Evolutionary conservation across 1,140 invertebrate genomes (phyloP), one percentile per base, ranked within the genome.

Genomic region (Caenorhabditis inopinata): DNA sequence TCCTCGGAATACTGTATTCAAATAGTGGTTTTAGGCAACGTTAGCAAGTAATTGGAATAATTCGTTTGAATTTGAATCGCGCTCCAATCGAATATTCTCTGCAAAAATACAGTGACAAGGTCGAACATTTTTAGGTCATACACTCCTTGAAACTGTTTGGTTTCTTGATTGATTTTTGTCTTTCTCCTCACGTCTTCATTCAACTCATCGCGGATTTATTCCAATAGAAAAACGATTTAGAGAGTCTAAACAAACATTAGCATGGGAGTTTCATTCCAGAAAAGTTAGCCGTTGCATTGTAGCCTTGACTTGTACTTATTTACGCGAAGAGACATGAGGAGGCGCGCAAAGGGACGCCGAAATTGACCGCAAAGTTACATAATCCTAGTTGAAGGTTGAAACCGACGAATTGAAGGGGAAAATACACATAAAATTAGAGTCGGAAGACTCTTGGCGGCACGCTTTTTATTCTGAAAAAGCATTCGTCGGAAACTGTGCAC

Each of bases 31-130:
- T n/a, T n/a, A n/a, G n/a, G n/a, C n/a, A n/a, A n/a, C n/a, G n/a
- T n/a, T n/a, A n/a, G n/a, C n/a, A n/a, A n/a, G n/a, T n/a, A n/a
- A n/a, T n/a, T n/a, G n/a, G n/a, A n/a, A n/a, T n/a, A n/a, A n/a
- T n/a, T n/a, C n/a, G n/a, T n/a, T n/a, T n/a, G n/a, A n/a, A n/a
- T n/a, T n/a, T n/a, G n/a, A n/a, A n/a, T n/a, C n/a, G n/a, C n/a
- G n/a, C n/a, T 51, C 49, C 29, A 62, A 32, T 62, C 11, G 27
- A 51, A 51, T 25, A 25, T 21, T 25, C 5, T 51, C 49, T 62
- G 53, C 53, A 62, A 62, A 62, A 35, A 62, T n/a, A 11, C 53
- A 62, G 53, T 62, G 53, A 62, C 53, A 62, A 62, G 53, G 53
- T 62, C 53, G 53, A 32, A 32, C 53, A 62, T 62, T 62, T 62